A percentile compares a stretch with the other conserved stretches of the same genome.
These are phyloP conservation scores for Sterrhoptilus dennistouni DNA, from an alignment of 2,113 vertebrate species.

Conservation along the genomic window DNA sequence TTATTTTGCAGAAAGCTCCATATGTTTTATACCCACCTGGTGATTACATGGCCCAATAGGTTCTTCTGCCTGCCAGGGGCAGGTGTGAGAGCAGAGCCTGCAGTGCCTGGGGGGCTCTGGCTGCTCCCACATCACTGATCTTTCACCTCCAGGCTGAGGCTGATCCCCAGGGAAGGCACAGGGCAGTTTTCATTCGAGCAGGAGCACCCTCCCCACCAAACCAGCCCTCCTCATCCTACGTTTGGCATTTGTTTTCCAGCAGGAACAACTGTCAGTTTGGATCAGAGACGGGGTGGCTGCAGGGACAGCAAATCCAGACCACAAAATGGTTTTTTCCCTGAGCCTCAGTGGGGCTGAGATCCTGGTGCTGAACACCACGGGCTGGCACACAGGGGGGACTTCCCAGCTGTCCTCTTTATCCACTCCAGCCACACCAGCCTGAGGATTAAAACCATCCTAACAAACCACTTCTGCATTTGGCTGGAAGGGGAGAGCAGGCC, in stretches of 20 bases:
- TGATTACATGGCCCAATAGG: conserved; percentile 50
- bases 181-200: neutral
- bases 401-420: neutral
- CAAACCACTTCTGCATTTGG: neutral
- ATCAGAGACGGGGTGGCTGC: neutral
- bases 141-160: neutral
- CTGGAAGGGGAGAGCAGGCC: neutral
- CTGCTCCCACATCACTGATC: neutral
- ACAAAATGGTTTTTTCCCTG: neutral
- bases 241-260: conserved; percentile 9
- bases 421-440: neutral
- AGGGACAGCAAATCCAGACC: neutral
- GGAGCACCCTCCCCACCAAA: neutral
- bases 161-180: neutral
- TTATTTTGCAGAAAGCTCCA: conserved; percentile 27
- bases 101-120: neutral
- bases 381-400: neutral
- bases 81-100: neutral
- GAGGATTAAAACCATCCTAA: neutral
- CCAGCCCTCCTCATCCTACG: neutral
- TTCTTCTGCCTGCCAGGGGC: conserved; percentile 39
- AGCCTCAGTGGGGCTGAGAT: neutral
- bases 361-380: neutral
- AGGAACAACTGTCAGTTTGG: neutral
- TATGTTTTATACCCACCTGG: conserved; percentile 69